Evolutionary conservation across 2,888 invertebrate genomes (phyloP), one percentile per base, ranked within the genome.

Genomic region (Dyspetes luteomarginatus): DNA sequence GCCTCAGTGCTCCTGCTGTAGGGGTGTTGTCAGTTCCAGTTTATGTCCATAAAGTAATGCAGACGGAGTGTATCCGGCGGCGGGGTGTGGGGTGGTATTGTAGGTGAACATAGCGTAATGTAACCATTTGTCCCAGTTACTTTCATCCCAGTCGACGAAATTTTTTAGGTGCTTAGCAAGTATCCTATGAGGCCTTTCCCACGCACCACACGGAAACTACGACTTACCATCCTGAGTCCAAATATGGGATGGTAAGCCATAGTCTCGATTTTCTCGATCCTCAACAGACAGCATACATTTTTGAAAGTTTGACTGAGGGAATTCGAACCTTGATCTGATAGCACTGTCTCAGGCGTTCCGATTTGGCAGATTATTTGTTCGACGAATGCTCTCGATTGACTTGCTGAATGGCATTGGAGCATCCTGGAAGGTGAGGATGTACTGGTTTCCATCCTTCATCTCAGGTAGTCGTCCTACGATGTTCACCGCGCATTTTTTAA

Each of bases 111-210:
- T 82, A 0, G 82, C 83, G 19, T 83, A 83, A 4, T 78, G 84
- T 7, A 86, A 3, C 64, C 81, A 84, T 26, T 83, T 69, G 15
- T 87, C 87, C 85, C 85, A 87, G 52, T 87, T 76, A 0, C 45
- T 56, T 55, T 83, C 82, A 17, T 82, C 69, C 7, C 64, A 19
- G 7, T 81, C 73, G 0, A 86, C 79, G 60, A 80, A 85, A 36
- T 83, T 82, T 24, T 81, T 82, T 0, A 86, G 41, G 52, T 82
- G 81, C 24, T 84, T 72, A n/a, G 76, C 82, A 0, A 87, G 43
- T 0, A 85, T 85, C 19, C 82, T 67, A 26, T 84, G 83, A 4
- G 69, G 83, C 26, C 83, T 36, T 78, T 84, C 83, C 2, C 78
- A 45, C 0, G 81, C 71, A 7, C 82, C 72, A 24, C 75, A 78